Evolutionary conservation across 1,140 invertebrate genomes (phyloP).

Genomic region (Halictus rubicundus): DNA sequence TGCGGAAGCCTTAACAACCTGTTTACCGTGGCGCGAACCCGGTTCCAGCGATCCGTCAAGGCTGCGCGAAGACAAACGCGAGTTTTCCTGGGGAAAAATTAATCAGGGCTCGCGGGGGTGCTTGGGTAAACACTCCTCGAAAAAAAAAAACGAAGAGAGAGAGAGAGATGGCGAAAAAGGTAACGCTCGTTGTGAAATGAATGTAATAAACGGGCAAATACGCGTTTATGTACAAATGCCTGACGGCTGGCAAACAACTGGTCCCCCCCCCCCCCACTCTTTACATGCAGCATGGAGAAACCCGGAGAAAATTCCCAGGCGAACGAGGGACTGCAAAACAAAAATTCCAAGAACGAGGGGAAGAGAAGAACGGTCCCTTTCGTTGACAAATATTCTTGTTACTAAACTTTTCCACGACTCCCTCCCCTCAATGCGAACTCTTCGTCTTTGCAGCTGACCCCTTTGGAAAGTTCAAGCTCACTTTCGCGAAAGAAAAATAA

Average conservation of each 20-base stretch:
- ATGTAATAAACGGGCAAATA: constrained; percentile 34
- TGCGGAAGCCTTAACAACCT: not conserved
- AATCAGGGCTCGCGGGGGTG: not conserved
- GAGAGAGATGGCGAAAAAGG: not conserved
- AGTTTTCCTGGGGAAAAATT: not conserved
- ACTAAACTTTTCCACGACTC: not conserved
- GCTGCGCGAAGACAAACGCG: not conserved
- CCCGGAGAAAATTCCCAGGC: constrained; percentile 15
- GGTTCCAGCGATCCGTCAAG: not conserved
- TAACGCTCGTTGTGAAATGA: not conserved
- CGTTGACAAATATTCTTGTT: constrained; percentile 17
- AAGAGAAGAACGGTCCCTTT: not conserved
- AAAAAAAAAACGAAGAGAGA: not conserved
- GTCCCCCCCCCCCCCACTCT: no score
- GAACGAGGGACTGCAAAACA: not conserved
- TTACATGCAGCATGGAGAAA: not conserved
- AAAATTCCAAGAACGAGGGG: not conserved
- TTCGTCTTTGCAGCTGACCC: no score
- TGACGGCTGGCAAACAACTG: constrained; percentile 3
- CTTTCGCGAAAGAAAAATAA: not conserved
- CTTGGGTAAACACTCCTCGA: not conserved
- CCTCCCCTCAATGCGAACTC: not conserved
- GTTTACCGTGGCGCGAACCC: not conserved
- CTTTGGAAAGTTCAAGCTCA: no score
- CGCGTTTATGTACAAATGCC: constrained; percentile 16